phyloP scores from a whole-genome alignment of 2,888 invertebrate species.

The Cephus spinipes region DNA sequence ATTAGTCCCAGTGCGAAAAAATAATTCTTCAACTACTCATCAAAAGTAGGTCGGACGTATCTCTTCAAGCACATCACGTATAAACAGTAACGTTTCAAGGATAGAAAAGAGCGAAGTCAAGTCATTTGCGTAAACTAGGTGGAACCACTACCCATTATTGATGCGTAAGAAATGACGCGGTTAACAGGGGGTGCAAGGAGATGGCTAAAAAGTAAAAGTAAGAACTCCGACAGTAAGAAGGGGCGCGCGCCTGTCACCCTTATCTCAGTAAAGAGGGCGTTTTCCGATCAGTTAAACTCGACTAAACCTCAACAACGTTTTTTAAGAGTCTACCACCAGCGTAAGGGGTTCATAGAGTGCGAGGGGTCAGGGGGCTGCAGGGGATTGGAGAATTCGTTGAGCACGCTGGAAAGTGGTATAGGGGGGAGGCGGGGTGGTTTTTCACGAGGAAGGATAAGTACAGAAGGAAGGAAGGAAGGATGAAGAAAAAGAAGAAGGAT shows the following conservation, averaged over 20 bases:
- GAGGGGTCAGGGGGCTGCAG: constrained; percentile 8
- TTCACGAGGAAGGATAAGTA: constrained; percentile 68
- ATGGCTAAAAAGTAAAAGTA: not conserved
- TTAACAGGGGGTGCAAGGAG: not conserved
- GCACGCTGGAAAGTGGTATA: constrained; percentile 25
- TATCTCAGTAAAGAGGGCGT: constrained; percentile 52
- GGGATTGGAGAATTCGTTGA: not conserved
- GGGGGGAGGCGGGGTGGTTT: constrained; percentile 55
- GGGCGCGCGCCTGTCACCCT: constrained; percentile 40
- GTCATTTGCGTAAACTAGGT: too few relatives aligned
- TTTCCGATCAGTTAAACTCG: constrained; percentile 60
- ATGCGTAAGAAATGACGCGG: not conserved
- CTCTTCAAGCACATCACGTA: not conserved
- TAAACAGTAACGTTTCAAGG: not conserved
- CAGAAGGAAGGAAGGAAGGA: constrained; percentile 51
- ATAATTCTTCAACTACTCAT: not conserved
- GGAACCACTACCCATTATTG: not conserved
- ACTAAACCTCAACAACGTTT: constrained; percentile 48
- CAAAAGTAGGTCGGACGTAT: not conserved
- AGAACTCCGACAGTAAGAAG: not conserved
- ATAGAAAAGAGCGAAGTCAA: not conserved
- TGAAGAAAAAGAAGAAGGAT: constrained; percentile 22
- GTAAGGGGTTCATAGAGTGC: not conserved
- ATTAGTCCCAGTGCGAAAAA: not conserved
- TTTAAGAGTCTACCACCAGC: constrained; percentile 29